Conservation (phyloP, 2,888 invertebrate species). For the Caradrina kadenii region DNA sequence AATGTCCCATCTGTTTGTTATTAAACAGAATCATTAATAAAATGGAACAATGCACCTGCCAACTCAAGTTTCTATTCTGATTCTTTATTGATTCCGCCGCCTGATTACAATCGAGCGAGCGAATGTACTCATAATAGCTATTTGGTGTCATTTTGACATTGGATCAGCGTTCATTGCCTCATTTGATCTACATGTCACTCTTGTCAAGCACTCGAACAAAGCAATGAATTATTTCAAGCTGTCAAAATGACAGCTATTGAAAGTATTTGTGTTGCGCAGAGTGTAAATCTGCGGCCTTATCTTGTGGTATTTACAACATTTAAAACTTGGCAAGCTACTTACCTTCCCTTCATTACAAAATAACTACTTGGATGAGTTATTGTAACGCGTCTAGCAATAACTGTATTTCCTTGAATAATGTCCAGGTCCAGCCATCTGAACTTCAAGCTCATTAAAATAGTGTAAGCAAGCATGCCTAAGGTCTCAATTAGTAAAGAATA, state of each 20-base stretch:
- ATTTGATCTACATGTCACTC: background rate
- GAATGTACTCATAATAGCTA: background rate
- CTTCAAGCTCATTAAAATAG: conserved; percentile 6
- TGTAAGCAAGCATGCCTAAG: background rate
- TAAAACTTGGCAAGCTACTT: background rate
- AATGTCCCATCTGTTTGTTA: conserved; percentile 36
- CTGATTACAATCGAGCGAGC: background rate
- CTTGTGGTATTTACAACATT: background rate
- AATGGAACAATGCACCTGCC: conserved; percentile 24
- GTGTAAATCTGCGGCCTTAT: background rate
- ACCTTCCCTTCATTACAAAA: background rate
- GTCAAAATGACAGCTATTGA: background rate
- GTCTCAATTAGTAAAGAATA: background rate
- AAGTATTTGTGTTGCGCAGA: background rate
- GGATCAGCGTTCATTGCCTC: background rate
- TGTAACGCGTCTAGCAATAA: background rate
- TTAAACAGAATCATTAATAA: conserved; percentile 29
- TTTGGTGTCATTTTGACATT: background rate
- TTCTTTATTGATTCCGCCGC: conserved; percentile 10
- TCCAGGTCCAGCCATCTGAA: conserved; percentile 1
- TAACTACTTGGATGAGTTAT: conserved; percentile 2
- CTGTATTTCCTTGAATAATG: conserved; percentile 9
- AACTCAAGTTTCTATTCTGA: background rate
- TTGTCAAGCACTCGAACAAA: background rate
- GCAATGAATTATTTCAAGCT: too few species aligned